phyloP scores from a whole-genome alignment of 2,113 vertebrate species.

The Actenoides lindsayi region DNA sequence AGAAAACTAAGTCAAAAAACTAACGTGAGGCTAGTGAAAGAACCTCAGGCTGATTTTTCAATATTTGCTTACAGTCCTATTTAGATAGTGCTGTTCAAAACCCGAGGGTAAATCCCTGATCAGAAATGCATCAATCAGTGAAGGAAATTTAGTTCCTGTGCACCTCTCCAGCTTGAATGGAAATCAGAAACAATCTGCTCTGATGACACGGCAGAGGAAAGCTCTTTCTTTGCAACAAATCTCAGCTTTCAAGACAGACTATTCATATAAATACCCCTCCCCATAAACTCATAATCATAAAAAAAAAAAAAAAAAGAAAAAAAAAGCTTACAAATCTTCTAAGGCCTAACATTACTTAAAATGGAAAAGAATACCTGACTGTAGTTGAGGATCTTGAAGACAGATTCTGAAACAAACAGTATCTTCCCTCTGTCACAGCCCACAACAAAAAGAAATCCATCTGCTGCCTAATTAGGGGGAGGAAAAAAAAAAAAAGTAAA shows the following conservation, averaged over 20 bases:
- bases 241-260: neutral
- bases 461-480: constrained; percentile 85
- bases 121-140: neutral
- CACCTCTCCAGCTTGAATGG: neutral
- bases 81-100: neutral
- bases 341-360: neutral
- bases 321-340: neutral
- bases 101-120: neutral
- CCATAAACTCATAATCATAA: neutral
- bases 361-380: constrained; percentile 86
- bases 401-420: constrained; percentile 97
- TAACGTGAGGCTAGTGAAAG: neutral
- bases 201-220: neutral
- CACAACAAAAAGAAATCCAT: constrained; percentile 98
- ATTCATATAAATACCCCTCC: neutral
- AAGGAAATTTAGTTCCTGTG: neutral
- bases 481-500: constrained; percentile 17
- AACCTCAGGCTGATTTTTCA: neutral
- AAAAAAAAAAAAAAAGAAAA: neutral
- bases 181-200: neutral
- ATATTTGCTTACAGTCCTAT: neutral
- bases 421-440: constrained; percentile 99
- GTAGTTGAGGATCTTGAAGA: constrained; percentile 99
- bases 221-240: neutral
- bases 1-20: neutral